Evolutionary conservation across 2,113 vertebrate species (phyloP).

Genomic region (Microtus richardsoni): DNA sequence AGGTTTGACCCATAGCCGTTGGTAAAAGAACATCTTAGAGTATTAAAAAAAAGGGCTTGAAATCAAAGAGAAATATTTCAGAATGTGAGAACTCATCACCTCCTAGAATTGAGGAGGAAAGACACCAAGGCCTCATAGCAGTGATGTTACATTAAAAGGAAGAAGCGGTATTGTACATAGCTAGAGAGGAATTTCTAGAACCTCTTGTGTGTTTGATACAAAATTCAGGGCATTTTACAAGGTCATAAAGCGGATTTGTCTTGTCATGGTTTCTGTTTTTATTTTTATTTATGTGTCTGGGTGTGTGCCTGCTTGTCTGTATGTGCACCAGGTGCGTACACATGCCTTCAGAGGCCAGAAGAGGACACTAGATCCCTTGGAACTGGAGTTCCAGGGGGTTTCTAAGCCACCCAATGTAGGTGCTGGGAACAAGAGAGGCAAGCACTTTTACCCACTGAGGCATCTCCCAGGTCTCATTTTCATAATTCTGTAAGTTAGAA

Average conservation of each 20-base stretch:
- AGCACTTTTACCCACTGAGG: neutral
- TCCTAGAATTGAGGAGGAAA: neutral
- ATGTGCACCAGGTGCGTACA: neutral
- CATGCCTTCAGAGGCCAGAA: neutral
- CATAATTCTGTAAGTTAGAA: neutral
- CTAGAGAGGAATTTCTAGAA: neutral
- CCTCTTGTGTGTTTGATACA: neutral
- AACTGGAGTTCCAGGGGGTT: neutral
- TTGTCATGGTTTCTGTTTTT: constrained; percentile 4
- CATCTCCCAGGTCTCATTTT: neutral
- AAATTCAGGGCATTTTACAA: constrained; percentile 21
- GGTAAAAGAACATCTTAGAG: constrained; percentile 12
- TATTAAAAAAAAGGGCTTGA: neutral
- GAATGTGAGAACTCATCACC: neutral
- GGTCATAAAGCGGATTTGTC: constrained; percentile 17
- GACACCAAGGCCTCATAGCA: neutral
- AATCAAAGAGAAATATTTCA: neutral
- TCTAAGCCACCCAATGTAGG: neutral
- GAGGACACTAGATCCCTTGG: neutral
- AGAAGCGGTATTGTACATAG: constrained; percentile 5
- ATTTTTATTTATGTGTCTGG: neutral
- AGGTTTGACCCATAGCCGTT: constrained; percentile 14
- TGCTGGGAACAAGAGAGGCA: neutral
- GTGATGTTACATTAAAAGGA: constrained; percentile 18
- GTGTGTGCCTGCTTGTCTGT: neutral